phyloP scores from a whole-genome alignment of 2,888 invertebrate species.

The Caenorhabditis panamensis region DNA sequence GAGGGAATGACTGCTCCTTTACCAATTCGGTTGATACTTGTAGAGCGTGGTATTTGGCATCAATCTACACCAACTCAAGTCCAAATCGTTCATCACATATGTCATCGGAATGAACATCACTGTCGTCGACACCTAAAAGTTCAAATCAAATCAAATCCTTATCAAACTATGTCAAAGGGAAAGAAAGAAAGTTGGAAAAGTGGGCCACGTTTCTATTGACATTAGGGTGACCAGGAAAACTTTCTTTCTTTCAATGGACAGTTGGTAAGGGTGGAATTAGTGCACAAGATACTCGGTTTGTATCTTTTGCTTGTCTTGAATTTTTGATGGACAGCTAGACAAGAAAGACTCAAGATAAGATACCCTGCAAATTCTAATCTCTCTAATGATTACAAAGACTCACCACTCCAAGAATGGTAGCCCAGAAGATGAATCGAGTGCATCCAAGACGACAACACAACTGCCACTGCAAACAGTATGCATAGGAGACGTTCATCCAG shows the following conservation, averaged over 20 bases:
- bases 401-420: conserved; percentile 57
- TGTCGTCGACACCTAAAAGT: conserved; percentile 63
- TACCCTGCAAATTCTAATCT: too few relatives aligned
- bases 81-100: conserved; percentile 75
- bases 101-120: conserved; percentile 76
- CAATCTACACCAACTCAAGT: conserved; percentile 75
- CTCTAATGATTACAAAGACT: too few relatives aligned
- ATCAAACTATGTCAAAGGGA: conserved; percentile 4
- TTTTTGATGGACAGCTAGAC: too few relatives aligned
- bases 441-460: conserved; percentile 75
- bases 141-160: conserved; percentile 11
- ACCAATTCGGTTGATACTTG: conserved; percentile 71
- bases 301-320: conserved; percentile 2
- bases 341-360: too few relatives aligned
- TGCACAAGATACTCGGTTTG: too few relatives aligned
- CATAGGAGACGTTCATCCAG: conserved; percentile 76
- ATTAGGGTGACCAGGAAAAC: too few relatives aligned
- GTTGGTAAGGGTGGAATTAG: too few relatives aligned
- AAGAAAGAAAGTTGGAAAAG: neutral
- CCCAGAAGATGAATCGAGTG: conserved; percentile 65
- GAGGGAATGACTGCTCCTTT: conserved; percentile 14
- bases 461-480: conserved; percentile 77
- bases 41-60: conserved; percentile 66
- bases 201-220: too few relatives aligned
- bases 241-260: too few relatives aligned